A percentile compares a stretch with the other conserved stretches of the same genome.
Evolutionary conservation across 2,797 vertebrate species (phyloP).

Genomic region (Hydrolagus colliei): DNA sequence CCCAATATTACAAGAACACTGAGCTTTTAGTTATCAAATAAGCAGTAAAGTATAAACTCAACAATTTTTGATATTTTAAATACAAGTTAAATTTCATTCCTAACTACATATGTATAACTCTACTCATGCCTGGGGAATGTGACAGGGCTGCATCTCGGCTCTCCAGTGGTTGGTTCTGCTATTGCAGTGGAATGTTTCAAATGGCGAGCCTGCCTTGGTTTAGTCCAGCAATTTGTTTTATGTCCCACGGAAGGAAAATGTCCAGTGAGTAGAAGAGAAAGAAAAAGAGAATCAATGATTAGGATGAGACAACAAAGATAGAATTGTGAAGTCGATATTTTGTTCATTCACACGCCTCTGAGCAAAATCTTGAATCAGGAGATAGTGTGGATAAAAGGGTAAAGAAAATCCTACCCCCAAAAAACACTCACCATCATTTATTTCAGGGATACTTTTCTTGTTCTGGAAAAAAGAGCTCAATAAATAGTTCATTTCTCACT

Average conservation of each 20-base stretch:
- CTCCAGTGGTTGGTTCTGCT: neutral
- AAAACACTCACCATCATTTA: neutral
- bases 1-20: slow-evolving; percentile 51
- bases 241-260: neutral
- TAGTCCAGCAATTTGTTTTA: neutral
- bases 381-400: neutral
- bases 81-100: slow-evolving; percentile 39
- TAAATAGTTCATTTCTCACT: too few relatives aligned
- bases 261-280: neutral
- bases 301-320: neutral
- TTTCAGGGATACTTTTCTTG: too few relatives aligned
- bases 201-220: neutral
- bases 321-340: neutral
- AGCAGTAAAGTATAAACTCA: slow-evolving; percentile 46
- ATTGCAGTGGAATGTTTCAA: slow-evolving; percentile 6
- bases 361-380: neutral
- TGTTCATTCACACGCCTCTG: neutral
- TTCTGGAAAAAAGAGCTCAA: too few relatives aligned
- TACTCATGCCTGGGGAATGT: slow-evolving; percentile 38
- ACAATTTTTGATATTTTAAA: slow-evolving; percentile 31
- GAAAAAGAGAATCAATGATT: neutral
- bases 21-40: slow-evolving; percentile 54
- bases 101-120: slow-evolving; percentile 46
- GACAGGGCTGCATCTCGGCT: slow-evolving; percentile 68
- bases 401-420: neutral